These are phyloP conservation scores for Drosophila kepulauana DNA, from an alignment of 1,140 invertebrate species.

Conservation along the genomic window DNA sequence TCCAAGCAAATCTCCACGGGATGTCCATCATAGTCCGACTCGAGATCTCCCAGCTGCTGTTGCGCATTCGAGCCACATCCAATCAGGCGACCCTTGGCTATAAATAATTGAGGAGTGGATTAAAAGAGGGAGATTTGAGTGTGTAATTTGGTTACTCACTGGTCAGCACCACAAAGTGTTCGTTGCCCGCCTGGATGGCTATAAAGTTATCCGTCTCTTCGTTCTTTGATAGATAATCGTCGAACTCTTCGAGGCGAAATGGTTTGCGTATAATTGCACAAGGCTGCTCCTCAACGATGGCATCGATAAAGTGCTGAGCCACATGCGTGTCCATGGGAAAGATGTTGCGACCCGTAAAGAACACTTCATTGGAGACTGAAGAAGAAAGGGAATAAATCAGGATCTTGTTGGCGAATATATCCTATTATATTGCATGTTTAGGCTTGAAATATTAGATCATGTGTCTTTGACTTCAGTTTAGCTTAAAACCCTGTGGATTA, in stretches of 20 bases:
- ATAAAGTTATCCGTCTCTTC: constrained; percentile 79
- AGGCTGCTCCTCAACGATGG: constrained; percentile 60
- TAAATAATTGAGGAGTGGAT: neutral
- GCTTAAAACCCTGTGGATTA: no score
- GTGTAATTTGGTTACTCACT: constrained; percentile 53
- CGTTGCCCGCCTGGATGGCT: constrained; percentile 72
- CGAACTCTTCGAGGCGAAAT: constrained; percentile 78
- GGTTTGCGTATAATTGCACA: constrained; percentile 78
- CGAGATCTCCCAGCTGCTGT: constrained; percentile 69
- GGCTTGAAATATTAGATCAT: no score
- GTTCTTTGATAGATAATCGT: constrained; percentile 74
- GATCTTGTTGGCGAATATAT: no score
- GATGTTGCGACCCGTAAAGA: constrained; percentile 81
- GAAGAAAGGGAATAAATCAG: no score
- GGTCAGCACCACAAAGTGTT: constrained; percentile 81
- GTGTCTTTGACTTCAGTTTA: no score
- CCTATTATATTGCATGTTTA: no score
- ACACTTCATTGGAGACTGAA: constrained; percentile 82
- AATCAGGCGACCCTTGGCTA: constrained; percentile 75
- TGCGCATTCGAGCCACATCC: constrained; percentile 75
- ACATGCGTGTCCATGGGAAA: constrained; percentile 72
- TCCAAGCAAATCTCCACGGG: constrained; percentile 75
- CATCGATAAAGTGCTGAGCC: constrained; percentile 69
- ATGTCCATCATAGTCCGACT: constrained; percentile 61
- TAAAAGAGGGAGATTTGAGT: neutral